Conservation (phyloP, 2,797 vertebrate genomes). For the Pipistrellus kuhlii region DNA sequence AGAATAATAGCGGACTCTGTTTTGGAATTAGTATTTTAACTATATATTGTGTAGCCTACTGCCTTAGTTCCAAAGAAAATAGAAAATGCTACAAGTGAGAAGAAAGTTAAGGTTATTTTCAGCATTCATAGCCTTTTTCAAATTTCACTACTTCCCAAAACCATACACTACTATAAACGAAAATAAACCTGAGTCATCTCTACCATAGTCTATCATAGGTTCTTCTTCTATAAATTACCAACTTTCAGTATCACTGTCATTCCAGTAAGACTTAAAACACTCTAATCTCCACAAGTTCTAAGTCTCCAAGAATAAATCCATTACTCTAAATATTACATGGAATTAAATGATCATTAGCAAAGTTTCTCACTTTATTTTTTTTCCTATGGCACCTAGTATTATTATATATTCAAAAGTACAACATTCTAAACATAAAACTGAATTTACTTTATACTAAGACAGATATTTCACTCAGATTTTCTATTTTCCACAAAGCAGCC, state of each 20-base stretch:
- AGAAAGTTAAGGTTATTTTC: neutral
- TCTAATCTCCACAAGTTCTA: neutral
- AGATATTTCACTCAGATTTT: neutral
- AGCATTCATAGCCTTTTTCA: neutral
- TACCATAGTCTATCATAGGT: neutral
- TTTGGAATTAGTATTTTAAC: neutral
- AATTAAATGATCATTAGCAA: conserved; percentile 40
- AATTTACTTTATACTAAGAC: neutral
- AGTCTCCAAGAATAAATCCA: conserved; percentile 30
- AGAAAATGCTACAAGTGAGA: neutral
- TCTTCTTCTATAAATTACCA: neutral
- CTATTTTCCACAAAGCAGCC: conserved; percentile 42
- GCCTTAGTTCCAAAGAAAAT: conserved; percentile 31
- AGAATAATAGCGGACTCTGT: neutral
- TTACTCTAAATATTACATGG: neutral
- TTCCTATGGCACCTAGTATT: neutral
- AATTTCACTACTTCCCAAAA: neutral
- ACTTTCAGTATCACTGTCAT: neutral
- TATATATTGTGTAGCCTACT: neutral
- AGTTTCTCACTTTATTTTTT: conserved; percentile 34
- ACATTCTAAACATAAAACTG: conserved; percentile 12
- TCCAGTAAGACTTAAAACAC: neutral
- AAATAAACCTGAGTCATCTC: neutral
- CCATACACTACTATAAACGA: neutral
- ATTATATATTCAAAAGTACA: conserved; percentile 4